Evolutionary conservation across 1,140 invertebrate genomes (phyloP).

Genomic region (Trichogramma pretiosum): DNA sequence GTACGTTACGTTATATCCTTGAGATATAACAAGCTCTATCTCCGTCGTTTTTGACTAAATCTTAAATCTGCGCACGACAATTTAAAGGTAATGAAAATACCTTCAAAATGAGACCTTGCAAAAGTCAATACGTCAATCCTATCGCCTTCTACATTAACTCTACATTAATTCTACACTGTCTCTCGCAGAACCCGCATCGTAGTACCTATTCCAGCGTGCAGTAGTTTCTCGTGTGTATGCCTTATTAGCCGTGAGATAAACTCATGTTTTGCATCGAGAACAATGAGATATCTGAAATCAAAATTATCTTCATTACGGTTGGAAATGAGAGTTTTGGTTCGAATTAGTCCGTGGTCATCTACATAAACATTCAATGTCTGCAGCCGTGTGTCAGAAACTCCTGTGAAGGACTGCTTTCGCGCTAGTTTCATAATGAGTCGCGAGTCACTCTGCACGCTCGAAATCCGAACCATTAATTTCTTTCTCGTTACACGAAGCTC

Average conservation of each 20-base stretch:
- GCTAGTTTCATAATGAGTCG: constrained; percentile 19
- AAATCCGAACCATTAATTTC: constrained; percentile 19
- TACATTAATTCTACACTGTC: constrained; percentile 23
- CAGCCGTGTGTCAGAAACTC: constrained; percentile 17
- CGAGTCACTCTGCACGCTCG: constrained; percentile 17
- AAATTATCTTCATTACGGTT: constrained; percentile 21
- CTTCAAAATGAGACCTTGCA: too few relatives aligned
- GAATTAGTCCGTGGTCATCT: constrained; percentile 20
- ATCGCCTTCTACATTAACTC: too few relatives aligned
- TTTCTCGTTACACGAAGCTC: constrained; percentile 9
- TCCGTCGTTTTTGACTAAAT: too few relatives aligned
- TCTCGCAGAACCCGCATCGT: constrained; percentile 23
- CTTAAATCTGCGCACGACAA: too few relatives aligned
- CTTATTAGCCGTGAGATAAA: constrained; percentile 19
- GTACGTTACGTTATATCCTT: too few relatives aligned
- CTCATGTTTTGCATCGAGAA: constrained; percentile 24
- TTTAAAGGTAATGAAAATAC: too few relatives aligned
- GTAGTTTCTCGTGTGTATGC: constrained; percentile 22
- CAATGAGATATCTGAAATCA: constrained; percentile 23
- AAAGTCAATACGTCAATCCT: too few relatives aligned
- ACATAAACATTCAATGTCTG: constrained; percentile 5
- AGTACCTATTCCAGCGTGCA: constrained; percentile 22
- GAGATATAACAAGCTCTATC: too few relatives aligned
- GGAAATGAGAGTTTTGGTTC: constrained; percentile 25
- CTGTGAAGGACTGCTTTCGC: constrained; percentile 15